Base-by-base conservation (phyloP, 1,140 invertebrate species). In the Coelopa frigida region DNA sequence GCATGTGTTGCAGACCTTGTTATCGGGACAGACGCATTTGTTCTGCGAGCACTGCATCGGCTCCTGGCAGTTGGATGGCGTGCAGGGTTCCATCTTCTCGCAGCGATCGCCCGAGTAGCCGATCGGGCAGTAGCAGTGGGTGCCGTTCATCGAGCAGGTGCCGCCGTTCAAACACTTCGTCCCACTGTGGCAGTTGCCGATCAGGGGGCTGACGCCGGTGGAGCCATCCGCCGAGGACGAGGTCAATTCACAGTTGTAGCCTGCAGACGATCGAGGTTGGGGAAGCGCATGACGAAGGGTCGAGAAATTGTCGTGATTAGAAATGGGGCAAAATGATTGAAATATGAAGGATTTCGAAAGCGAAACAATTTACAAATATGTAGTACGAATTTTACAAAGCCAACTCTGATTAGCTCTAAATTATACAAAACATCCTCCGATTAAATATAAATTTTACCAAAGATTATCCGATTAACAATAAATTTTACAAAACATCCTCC, bases 51-150 rank as follows among this genome's bases (percentile, higher is more conserved):
- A 89, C 32, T 89, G 82, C 70, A 68, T 68, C 3, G 66, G 62
- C 12, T 69, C 72, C 46, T 72, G 68, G 52, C 75, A 77, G 15
- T 70, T 68, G 4, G 62, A 37, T 8, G 72, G 63, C 8, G 71
- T 59, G 51, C 75, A 77, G 55, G 90, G 82, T 37, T 85, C 79
- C 48, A 88, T 79, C 20, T 75, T 72, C 44, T 93, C 85, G 71
- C 91, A 96, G 15, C 78, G 68, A 39, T 76, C 71, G 7, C 92
- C 92, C 42, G 80, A 78, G 72, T 82, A 95, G 15, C 82, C 83
- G 4, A 70, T 54, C 36, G 82, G 78, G 40, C 76, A 77, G 54
- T 89, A 82, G 69, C 91, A 94, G 27, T 80, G 74, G 1, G 78
- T 78, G 54, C 85, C 89, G 54, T 83, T 80, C 53, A 84, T 80